Evolutionary conservation across 2,113 vertebrate genomes (phyloP).

Genomic region (Muscicapa adusta): DNA sequence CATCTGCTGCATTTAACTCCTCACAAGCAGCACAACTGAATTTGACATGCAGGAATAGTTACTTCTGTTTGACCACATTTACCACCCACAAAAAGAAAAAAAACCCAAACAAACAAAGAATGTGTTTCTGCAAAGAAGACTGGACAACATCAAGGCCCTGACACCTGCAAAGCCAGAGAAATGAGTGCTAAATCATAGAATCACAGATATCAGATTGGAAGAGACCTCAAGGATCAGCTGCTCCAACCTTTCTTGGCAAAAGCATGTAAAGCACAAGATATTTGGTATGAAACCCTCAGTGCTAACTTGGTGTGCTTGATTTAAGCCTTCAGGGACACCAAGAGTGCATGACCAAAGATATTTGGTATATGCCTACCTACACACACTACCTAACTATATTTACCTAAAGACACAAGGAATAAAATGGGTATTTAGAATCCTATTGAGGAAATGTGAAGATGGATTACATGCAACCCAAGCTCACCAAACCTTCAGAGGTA

Average conservation of each 20-base stretch:
- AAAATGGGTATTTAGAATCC: neutral
- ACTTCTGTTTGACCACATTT: neutral
- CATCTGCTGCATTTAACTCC: neutral
- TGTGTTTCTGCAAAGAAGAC: neutral
- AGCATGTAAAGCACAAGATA: neutral
- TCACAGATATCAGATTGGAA: neutral
- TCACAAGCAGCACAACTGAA: neutral
- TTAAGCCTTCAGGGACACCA: neutral
- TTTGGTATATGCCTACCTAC: neutral
- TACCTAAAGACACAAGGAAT: neutral
- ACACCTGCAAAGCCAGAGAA: neutral
- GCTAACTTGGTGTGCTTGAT: neutral
- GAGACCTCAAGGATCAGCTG: neutral
- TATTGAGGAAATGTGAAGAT: neutral
- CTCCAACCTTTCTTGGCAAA: neutral
- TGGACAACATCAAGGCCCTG: neutral
- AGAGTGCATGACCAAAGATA: neutral
- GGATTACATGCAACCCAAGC: neutral
- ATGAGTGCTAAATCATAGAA: neutral
- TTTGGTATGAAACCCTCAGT: neutral
- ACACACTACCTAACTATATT: neutral
- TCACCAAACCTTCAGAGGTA: neutral
- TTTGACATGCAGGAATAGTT: neutral
- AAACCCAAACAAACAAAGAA: neutral
- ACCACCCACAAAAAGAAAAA: neutral